Evolutionary conservation across 1,140 invertebrate species (phyloP), one percentile per base, ranked within the genome.

Genomic region (Caerostris darwini): DNA sequence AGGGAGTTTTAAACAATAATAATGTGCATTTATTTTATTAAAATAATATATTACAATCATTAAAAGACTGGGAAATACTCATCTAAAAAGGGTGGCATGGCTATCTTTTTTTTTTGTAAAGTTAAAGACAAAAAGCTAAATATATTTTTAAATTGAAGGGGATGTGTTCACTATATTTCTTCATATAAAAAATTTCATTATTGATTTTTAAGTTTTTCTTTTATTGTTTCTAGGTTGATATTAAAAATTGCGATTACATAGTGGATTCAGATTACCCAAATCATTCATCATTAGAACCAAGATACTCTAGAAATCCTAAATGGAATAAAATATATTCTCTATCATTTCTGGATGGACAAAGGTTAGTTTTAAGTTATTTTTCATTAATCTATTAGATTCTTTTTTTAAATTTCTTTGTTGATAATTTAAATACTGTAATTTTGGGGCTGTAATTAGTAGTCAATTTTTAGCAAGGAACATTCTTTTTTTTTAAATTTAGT

Each of bases 221-320:
- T 58, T 59, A 14, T 87, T 17, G 17, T 71, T 90, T 94, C 50
- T 82, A 94, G 94, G 67, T 96, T 61, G 95, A 96, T 90, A 92
- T 96, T 50, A 95, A 94, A n/a, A 95, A 92, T 54, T 96, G 96
- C 95, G 95, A 96, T 91, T 96, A 96, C 93, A 96, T 99, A 10
- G 96, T 99, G 77, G 99, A 99, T 96, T 97, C 98, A 8, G 98
- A 99, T 96, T 96, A 97, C n/a, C 97, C 97, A 1, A 96, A 96
- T 94, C 97, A 97, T 89, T 97, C 97, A 17, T 95, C 96, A 7
- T 95, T 97, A 50, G 98, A 99, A 96, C 98, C 98, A 1, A 97
- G 97, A 95, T 99, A 99, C 96, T 97, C 98, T 8, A 96, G 96
- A 94, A 96, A 97, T 94, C 96, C 96, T 4, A 96, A 97, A 57